Evolutionary conservation across 2,888 invertebrate species (phyloP).

Genomic region (Chirona hameri): DNA sequence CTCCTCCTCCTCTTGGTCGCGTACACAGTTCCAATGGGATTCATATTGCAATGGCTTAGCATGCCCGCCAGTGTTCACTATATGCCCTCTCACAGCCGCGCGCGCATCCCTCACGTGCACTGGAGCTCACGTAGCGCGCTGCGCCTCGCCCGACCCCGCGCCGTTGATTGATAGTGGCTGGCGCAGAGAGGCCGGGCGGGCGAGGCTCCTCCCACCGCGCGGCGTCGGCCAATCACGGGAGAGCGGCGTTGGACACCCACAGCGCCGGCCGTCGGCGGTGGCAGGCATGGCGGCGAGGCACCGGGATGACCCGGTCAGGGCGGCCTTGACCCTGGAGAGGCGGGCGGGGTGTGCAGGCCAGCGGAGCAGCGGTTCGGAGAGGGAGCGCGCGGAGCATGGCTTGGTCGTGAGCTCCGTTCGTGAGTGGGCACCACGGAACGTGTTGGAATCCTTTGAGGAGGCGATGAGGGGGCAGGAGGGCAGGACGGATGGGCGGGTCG

Average conservation of each 20-base stretch:
- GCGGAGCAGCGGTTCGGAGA: too few relatives aligned
- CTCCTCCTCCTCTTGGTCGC: constrained; percentile 91
- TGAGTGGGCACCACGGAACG: too few relatives aligned
- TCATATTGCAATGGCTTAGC: constrained; percentile 45
- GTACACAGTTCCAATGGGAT: constrained; percentile 92
- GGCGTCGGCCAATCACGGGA: background rate
- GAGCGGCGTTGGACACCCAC: background rate
- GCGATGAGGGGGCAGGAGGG: too few relatives aligned
- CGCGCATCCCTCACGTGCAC: background rate
- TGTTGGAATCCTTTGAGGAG: too few relatives aligned
- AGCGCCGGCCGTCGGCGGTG: background rate
- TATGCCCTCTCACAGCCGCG: background rate
- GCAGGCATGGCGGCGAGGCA: background rate
- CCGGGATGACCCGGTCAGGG: background rate
- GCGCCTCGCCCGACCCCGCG: background rate
- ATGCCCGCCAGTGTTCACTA: background rate
- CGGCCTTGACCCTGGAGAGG: too few relatives aligned
- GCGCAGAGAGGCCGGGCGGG: background rate
- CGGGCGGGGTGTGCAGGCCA: too few relatives aligned
- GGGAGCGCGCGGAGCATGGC: too few relatives aligned
- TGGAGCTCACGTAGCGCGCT: background rate
- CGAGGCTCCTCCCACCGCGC: background rate
- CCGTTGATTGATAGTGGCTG: background rate
- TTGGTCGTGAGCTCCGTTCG: too few relatives aligned
- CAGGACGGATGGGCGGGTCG: too few relatives aligned